A percentile compares a stretch with the other conserved stretches of the same genome.
Conservation (phyloP, 2,888 invertebrate genomes). For the Carabus problematicus region DNA sequence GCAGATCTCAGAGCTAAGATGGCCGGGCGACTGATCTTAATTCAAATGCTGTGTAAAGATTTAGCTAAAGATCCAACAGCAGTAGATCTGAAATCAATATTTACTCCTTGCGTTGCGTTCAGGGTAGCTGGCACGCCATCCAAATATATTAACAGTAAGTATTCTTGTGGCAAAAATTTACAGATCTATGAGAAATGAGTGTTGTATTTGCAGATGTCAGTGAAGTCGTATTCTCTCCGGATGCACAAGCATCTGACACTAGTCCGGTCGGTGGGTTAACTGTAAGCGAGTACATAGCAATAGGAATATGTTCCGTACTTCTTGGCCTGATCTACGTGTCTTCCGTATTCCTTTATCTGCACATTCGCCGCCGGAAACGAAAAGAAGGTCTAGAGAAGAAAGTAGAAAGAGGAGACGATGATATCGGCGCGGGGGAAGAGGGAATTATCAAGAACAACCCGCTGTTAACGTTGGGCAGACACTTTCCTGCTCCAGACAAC, state of each 20-base stretch:
- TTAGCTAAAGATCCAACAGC: conserved; percentile 58
- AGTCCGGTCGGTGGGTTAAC: conserved; percentile 68
- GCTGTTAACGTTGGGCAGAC: conserved; percentile 67
- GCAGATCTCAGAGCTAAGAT: conserved; percentile 76
- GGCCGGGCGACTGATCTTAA: conserved; percentile 82
- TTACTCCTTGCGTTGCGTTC: conserved; percentile 86
- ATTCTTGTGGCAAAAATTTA: neutral
- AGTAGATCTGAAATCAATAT: conserved; percentile 66
- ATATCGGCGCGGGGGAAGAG: conserved; percentile 63
- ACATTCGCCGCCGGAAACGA: conserved; percentile 71
- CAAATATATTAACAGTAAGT: conserved; percentile 69
- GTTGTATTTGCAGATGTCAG: conserved; percentile 70
- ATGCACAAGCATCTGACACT: conserved; percentile 64
- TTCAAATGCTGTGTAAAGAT: conserved; percentile 81
- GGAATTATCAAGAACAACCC: conserved; percentile 83
- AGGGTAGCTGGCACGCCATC: conserved; percentile 83
- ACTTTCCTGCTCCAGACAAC: conserved; percentile 66
- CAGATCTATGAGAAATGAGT: neutral
- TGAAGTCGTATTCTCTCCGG: conserved; percentile 78
- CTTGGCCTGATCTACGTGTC: conserved; percentile 87
- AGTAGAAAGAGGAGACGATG: conserved; percentile 51
- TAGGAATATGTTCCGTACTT: conserved; percentile 82
- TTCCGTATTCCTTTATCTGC: conserved; percentile 82
- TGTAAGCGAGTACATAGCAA: conserved; percentile 81
- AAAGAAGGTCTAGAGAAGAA: conserved; percentile 50